Base-by-base conservation (phyloP, 35 echinoderm and acorn worm species). In the Heliocidaris erythrogramma region DNA sequence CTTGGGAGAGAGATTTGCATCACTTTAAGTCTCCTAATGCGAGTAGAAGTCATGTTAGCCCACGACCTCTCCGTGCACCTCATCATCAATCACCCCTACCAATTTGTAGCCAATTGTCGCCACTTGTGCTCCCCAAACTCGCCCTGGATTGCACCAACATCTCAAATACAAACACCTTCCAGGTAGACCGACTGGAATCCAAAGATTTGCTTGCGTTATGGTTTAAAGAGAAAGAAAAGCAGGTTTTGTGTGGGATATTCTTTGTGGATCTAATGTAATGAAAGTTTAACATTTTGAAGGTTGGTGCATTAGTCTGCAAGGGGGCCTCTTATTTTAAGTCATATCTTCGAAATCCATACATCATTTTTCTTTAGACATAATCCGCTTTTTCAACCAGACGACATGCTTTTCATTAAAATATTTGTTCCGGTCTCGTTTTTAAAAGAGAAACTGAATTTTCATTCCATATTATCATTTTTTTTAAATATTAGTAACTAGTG, bases 101-200 rank as follows among this genome's bases (percentile, higher is more conserved):
- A 59, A 92, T 92, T 92, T 92, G 91, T 52, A 92, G 48, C 91
- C 31, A 53, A 92, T 92, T 92, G 91, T 50, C 91, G 91, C 91
- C 91, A 52, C 49, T 92, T 89, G 31, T 10, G 32, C 31, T 89
- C 31, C 87, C 14, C 1, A 12, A 30, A 78, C 65, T n/a, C 65
- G 27, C 21, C 65, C 65, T n/a, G 65, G 21, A 27, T 21, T 78
- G 65, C 4, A 78, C 21, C 65, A 78, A 78, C 65, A 78, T 78
- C 65, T n/a, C 17, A 78, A 27, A 78, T 78, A n/a, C 65, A 78
- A 78, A 78, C 65, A 78, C 65, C 65, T 78, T 78, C 65, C 21
- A 78, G 65, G 65, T 78, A n/a, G 21, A 78, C 65, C 65, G 65
- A 78, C 65, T 78, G 65, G 18, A 78, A 78, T 78, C 65, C 65